Base-by-base conservation (phyloP, 1,140 invertebrate genomes). In the Drosophila miranda region DNA sequence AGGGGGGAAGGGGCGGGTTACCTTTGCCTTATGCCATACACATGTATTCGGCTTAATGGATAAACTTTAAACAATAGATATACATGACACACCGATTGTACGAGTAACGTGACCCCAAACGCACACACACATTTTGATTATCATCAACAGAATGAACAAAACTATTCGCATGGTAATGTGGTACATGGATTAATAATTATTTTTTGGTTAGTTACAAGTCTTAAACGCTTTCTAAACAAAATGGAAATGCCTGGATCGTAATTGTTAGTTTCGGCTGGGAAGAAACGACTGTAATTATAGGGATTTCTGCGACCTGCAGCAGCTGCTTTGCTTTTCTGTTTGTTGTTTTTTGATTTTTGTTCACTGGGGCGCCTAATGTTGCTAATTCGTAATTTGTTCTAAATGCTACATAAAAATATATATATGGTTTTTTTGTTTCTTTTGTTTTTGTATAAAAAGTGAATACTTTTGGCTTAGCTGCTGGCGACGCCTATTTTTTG, bases 181-280 rank as follows among this genome's bases (percentile, higher is more conserved):
- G 61, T 38, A 38, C 34, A 38, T 23, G 59, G 67, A 89, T 86
- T 81, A 81, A 80, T 78, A 83, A 78, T 86, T 75, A 89, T 76
- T 89, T 82, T 89, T 89, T 89, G 84, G 84, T 89, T 89, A 89
- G 81, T 84, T 89, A 81, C 83, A 87, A 89, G 80, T 89, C 80
- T 81, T 89, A 86, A 89, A 68, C 69, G 67, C 70, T 73, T 75
- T 78, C 63, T 78, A 69, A 69, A 74, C 69, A 86, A 63, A 71
- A 61, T 87, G 74, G 75, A 86, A 84, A 70, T 86, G 64, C 63
- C 81, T 69, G 64, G 55, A 13, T 62, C 74, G 61, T 71, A 51
- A 48, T 81, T 63, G 75, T 84, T 84, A 83, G 71, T 75, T 78
- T 66, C 67, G 23, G 41, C 62, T 66, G 60, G 44, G 50, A 64